Base-by-base conservation (phyloP, 2,888 invertebrate genomes). In the Athalia rosae region DNA sequence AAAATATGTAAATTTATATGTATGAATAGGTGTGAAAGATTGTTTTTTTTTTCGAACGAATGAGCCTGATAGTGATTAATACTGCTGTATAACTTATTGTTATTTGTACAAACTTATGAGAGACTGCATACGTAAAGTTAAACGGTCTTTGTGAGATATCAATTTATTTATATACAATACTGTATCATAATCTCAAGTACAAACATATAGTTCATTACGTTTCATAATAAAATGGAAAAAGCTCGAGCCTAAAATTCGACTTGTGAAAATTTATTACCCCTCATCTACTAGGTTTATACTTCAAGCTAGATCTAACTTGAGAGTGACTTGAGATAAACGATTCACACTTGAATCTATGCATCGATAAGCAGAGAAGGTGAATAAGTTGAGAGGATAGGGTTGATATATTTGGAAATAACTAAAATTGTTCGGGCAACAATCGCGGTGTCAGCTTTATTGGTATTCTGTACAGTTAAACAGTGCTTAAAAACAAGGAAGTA, bases 161-260 rank as follows among this genome's bases (percentile, higher is more conserved):
- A 87, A 85, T 86, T 87, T 87, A 87, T 87, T 87, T 87, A 87
- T 87, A 86, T 86, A 86, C 87, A 85, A 87, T 86, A 86, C 82
- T 87, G 87, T 87, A 87, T 85, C 85, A 87, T 87, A 87, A 86
- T 86, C 86, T 87, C 85, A 85, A 87, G 87, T 87, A 87, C 87
- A 87, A 87, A 87, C 84, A 86, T 86, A 86, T 86, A 87, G 86
- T 86, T 87, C 82, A 86, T 86, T 87, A 86, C 86, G 85, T 87
- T 87, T 87, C 86, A 84, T 87, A 87, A 87, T 86, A 87, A 86
- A 87, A 87, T 77, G 77, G 64, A 81, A 79, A 82, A 58, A 80
- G 79, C 82, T 79, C 79, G 80, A 79, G 80, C 80, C 79, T 56
- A 76, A 79, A 50, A 67, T 45, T 59, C 56, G 59, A 11, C 45